Base-by-base conservation (phyloP, 2,113 vertebrate species). In the Phalacrocorax brasilianus region DNA sequence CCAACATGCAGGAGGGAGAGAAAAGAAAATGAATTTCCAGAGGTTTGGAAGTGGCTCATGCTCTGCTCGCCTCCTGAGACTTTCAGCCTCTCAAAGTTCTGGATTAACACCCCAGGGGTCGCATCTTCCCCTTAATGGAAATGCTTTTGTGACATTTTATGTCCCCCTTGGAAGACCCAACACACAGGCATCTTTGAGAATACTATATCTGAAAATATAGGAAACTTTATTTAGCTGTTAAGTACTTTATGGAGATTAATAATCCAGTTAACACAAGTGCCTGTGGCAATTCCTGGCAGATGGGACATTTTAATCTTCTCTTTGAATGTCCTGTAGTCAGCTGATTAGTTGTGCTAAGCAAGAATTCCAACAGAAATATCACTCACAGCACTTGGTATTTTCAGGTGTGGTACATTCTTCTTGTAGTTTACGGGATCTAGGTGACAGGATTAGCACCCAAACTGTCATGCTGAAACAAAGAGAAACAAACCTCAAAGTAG, bases 1-100 rank as follows among this genome's bases (percentile, higher is more conserved):
- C 14, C 45, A 45, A 15, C 8, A 13, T 14, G 45, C 44, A 63
- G 17, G 0, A 0, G 70, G 30, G 24, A 87, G 47, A 71, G 35
- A 87, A 94, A 56, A 85, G 8, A 70, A 71, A 76, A 83, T 6
- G 0, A 44, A 47, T 90, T 85, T 62, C 62, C 42, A 44, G 28
- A 68, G 79, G 18, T 52, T 56, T 18, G 49, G 23, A 52, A 45
- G 23, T 23, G 32, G 18, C 21, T 81, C 5, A 2, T 52, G 30
- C 27, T 92, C 16, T 62, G 19, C 26, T 78, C 12, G 1, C 27
- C 17, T 50, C 52, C 44, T 72, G 22, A 72, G 35, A 56, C 61
- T 88, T 85, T 76, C 79, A 83, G 44, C 11, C 13, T 67, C 44
- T 70, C 22, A 50, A 67, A 68, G 63, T 40, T 12, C 20, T 52